A percentile compares a stretch with the other conserved stretches of the same genome.
phyloP scores from a whole-genome alignment of 2,113 vertebrate species.

The Corythoichthys intestinalis region DNA sequence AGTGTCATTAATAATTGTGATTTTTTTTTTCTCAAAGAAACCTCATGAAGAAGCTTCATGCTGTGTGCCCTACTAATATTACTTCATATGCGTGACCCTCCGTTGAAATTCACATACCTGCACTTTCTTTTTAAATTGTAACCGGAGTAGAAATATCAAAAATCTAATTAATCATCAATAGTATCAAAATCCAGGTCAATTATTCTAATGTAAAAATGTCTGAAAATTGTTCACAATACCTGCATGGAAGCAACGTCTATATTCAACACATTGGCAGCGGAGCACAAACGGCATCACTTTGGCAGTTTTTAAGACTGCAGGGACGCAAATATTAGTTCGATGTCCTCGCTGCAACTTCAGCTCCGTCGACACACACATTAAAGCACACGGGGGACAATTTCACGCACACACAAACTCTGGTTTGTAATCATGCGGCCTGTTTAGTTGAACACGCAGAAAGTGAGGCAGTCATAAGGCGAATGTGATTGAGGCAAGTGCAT shows the following conservation, averaged over 20 bases:
- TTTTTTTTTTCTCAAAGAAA: neutral
- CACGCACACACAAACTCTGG: conserved; percentile 27
- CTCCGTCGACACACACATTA: conserved; percentile 76
- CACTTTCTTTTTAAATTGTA: neutral
- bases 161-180: neutral
- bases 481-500: conserved; percentile 60
- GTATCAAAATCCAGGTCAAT: neutral
- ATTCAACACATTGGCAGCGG: neutral
- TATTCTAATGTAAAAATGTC: neutral
- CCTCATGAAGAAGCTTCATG: neutral
- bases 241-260: too few species aligned
- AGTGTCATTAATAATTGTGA: too few species aligned
- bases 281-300: neutral
- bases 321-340: conserved; percentile 70
- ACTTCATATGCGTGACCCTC: neutral
- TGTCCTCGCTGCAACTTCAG: conserved; percentile 75
- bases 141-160: neutral
- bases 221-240: neutral
- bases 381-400: conserved; percentile 61
- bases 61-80: neutral
- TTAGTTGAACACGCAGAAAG: conserved; percentile 63
- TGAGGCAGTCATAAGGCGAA: conserved; percentile 67
- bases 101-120: neutral
- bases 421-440: conserved; percentile 55
- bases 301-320: conserved; percentile 42